phyloP scores from a whole-genome alignment of 2,888 invertebrate species.

The Caenorhabditis plicata region DNA sequence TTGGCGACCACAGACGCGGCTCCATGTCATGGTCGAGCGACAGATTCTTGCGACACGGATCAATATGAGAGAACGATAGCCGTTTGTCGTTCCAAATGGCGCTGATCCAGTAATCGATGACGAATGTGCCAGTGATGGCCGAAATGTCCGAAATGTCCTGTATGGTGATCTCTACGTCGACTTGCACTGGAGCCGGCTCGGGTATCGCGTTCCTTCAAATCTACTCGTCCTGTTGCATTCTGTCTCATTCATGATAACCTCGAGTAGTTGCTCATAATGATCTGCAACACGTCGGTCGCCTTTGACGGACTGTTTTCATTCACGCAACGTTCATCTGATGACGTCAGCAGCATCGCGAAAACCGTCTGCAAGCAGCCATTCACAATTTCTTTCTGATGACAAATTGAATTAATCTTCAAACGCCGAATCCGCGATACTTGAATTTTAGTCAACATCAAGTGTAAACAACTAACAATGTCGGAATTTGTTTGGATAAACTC shows the following conservation, averaged over 20 bases:
- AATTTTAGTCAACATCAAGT: no score
- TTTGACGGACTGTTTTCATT: slow-evolving; percentile 35
- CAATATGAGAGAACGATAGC: slow-evolving; percentile 54
- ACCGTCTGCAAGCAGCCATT: no score
- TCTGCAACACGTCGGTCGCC: slow-evolving; percentile 55
- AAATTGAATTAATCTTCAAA: no score
- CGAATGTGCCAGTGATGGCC: slow-evolving; percentile 60
- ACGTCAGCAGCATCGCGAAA: no score
- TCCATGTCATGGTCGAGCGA: slow-evolving; percentile 65
- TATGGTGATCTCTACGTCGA: slow-evolving; percentile 62
- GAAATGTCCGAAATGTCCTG: slow-evolving; percentile 64
- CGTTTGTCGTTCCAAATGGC: slow-evolving; percentile 62
- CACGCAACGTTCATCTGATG: no score
- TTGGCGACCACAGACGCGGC: slow-evolving; percentile 62
- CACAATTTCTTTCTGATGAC: no score
- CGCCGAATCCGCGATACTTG: no score
- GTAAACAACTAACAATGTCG: no score
- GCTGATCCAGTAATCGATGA: slow-evolving; percentile 62
- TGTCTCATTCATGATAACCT: no score
- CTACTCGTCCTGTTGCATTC: no score
- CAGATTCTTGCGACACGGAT: slow-evolving; percentile 59
- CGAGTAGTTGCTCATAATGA: slow-evolving; percentile 60
- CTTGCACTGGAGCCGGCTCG: slow-evolving; percentile 59
- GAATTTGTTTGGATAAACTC: no score
- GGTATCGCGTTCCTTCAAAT: slow-evolving; percentile 63